Base-by-base conservation (phyloP, 2,113 vertebrate species). In the Aplodontia rufa region DNA sequence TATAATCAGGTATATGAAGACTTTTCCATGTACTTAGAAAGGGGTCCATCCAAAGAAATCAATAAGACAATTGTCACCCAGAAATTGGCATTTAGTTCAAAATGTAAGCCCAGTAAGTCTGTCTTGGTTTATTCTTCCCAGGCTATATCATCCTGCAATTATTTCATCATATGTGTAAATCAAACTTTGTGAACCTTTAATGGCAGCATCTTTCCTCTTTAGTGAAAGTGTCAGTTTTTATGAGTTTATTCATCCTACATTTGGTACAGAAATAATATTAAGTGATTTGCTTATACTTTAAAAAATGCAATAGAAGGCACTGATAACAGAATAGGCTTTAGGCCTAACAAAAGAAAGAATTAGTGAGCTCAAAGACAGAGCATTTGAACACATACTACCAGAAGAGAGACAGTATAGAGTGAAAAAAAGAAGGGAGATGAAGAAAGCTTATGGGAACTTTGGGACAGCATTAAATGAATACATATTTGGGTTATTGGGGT, bases 241-340 rank as follows among this genome's bases (percentile, higher is more conserved):
- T 84, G 26, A 71, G 28, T 71, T 69, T 64, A 90, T 66, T 93
- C 64, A 74, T 71, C 13, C 30, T 76, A 87, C 8, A 79, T 51
- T 58, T 76, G 20, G 2, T 35, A 84, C 12, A 94, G 20, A 1
- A 87, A 95, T 90, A 81, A 81, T 91, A 74, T 42, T 96, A 91
- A 85, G 49, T 91, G 19, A 42, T 90, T 32, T 92, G 64, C 62
- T 88, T 24, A 72, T 76, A 88, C 1, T 3, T 40, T 79, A n/a
- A n/a, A n/a, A n/a, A n/a, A n/a, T n/a, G n/a, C n/a, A 66, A 49
- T 66, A 47, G 20, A 49, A 35, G 11, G 6, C 32, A 66, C 19
- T 6, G 3, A n/a, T 45, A 49, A 19, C 17, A 11, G 28, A 84
- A 26, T 35, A 84, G 60, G 35, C 47, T 42, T 49, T 35, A 84